Percentiles rank a stretch among this genome's conserved stretches.
These are phyloP conservation scores for Anoura caudifer DNA, from an alignment of 2,113 vertebrate species.

Conservation along the genomic window DNA sequence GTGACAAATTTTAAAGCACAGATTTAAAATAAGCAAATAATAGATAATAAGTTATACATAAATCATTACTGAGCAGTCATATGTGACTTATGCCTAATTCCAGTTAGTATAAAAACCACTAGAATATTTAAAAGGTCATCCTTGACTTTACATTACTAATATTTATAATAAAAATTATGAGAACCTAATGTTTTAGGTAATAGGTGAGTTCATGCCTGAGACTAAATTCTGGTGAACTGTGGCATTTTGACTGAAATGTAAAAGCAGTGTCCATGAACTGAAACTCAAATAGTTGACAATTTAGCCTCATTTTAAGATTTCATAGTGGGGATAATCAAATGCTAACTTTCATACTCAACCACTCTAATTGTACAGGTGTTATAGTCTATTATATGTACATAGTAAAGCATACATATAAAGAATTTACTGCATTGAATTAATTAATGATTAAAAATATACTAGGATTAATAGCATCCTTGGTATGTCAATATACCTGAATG, in stretches of 20 bases:
- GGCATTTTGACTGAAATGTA: conserved; percentile 53
- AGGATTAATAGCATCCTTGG: neutral
- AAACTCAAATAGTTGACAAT: neutral
- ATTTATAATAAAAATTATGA: conserved; percentile 22
- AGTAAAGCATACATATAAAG: neutral
- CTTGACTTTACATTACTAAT: conserved; percentile 49
- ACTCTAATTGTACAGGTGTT: neutral
- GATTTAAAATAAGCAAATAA: neutral
- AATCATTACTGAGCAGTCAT: neutral
- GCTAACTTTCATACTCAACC: neutral
- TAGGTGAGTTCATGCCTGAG: neutral
- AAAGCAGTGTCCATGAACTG: neutral
- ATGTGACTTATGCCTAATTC: conserved; percentile 35
- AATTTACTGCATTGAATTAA: neutral
- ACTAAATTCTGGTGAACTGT: neutral
- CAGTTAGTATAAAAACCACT: conserved; percentile 15
- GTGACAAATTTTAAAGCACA: neutral
- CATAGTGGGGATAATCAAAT: neutral
- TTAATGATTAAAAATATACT: neutral
- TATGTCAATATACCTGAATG: neutral
- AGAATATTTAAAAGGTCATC: conserved; percentile 29
- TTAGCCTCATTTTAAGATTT: neutral
- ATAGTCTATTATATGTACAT: neutral
- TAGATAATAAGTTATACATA: neutral
- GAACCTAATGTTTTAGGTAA: conserved; percentile 21